Evolutionary conservation across 2,797 vertebrate species (phyloP), one percentile per base, ranked within the genome.

Genomic region (Cetoscarus ocellatus): DNA sequence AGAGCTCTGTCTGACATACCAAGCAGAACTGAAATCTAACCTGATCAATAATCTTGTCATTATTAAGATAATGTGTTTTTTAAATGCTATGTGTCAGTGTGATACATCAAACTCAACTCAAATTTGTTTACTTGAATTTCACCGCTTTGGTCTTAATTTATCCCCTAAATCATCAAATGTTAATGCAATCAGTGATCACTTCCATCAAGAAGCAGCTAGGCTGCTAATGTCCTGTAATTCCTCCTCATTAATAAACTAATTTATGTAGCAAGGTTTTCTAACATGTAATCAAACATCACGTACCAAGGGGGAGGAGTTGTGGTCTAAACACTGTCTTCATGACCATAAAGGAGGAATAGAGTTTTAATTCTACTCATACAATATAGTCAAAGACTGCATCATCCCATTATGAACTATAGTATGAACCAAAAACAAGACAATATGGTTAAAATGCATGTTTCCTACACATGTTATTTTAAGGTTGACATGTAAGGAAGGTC

Each of bases 161-260:
- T 65, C n/a, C 13, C 17, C 15, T 39, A 10, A 61, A 61, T 53
- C 12, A 51, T 12, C 7, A 43, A 52, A 49, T 43, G 51, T 57
- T 60, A 52, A 74, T 65, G 66, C 34, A 75, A 67, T 67, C 58
- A 54, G 50, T 52, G 45, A 51, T 42, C 40, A 61, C 47, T 19
- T 69, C 18, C 13, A 64, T 53, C 53, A 48, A 15, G 49, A 56
- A 67, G 59, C 61, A 70, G 35, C 51, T 71, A 60, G 73, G 74
- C 56, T 68, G 63, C 49, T 75, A 64, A 75, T 67, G 48, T 59
- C 62, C 71, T 40, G 51, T 34, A 59, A 60, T 54, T 74, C 74
- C 71, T 43, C 40, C 73, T 81, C 70, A 65, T 74, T 87, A 83
- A 74, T 44, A 15, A 35, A 15, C 43, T 70, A 65, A 78, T 71